Conservation (phyloP, 2,888 invertebrate genomes). For the Nipponacmea schrenckii region DNA sequence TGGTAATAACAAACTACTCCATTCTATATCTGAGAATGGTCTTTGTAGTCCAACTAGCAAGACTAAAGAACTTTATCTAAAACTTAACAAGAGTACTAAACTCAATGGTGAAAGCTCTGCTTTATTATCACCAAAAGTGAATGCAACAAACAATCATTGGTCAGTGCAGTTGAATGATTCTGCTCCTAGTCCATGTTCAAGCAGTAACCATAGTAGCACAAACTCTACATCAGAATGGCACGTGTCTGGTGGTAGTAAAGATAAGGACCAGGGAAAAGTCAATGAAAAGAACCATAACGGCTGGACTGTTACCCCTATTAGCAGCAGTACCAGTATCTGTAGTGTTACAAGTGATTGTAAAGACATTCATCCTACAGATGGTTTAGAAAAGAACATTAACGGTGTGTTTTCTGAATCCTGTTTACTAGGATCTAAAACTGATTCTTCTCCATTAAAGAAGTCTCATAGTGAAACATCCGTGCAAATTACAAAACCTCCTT, state of each 20-base stretch:
- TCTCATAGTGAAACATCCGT: not conserved
- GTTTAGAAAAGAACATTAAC: conserved; percentile 5
- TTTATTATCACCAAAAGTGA: conserved; percentile 38
- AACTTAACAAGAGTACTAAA: conserved; percentile 17
- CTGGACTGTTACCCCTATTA: conserved; percentile 40
- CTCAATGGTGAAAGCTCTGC: conserved; percentile 22
- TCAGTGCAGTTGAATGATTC: conserved; percentile 53
- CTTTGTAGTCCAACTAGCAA: not conserved
- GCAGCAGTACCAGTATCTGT: not conserved
- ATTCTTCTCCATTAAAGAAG: too few relatives aligned
- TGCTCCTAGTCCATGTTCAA: conserved; percentile 59
- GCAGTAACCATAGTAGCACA: conserved; percentile 52
- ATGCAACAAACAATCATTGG: conserved; percentile 60
- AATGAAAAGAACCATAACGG: conserved; percentile 37
- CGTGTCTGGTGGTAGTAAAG: conserved; percentile 46
- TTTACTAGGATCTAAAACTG: too few relatives aligned
- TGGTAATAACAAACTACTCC: conserved; percentile 48
- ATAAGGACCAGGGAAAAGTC: conserved; percentile 22
- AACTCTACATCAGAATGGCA: conserved; percentile 67
- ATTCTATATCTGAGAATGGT: conserved; percentile 26
- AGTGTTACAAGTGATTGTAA: conserved; percentile 9
- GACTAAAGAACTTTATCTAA: conserved; percentile 21
- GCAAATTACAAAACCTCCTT: not conserved
- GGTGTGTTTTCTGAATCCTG: conserved; percentile 6
- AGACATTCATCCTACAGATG: conserved; percentile 3